phyloP scores from a whole-genome alignment of 1,140 invertebrate species.

The Danaus plexippus region DNA sequence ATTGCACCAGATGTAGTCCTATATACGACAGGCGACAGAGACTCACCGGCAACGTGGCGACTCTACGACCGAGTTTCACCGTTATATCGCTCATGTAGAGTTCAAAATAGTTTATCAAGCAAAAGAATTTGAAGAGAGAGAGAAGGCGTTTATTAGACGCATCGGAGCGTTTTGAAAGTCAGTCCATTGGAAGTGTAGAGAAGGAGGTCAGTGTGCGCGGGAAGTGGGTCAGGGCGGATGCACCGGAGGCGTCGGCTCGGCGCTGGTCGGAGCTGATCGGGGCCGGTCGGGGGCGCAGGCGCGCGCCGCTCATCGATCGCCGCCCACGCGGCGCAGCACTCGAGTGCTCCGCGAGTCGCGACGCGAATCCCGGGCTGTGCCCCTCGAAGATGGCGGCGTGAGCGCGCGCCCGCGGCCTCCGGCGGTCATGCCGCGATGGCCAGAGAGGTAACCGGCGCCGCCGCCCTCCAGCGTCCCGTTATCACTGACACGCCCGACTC shows the following conservation, averaged over 20 bases:
- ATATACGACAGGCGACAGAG: conserved; percentile 9
- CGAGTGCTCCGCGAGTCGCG: conserved; percentile 51
- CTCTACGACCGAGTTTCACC: conserved; percentile 14
- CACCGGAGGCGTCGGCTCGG: conserved; percentile 35
- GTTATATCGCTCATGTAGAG: conserved; percentile 17
- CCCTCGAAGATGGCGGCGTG: conserved; percentile 65
- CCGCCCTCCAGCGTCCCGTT: conserved; percentile 41
- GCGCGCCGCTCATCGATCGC: conserved; percentile 52
- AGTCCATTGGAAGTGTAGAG: conserved; percentile 34
- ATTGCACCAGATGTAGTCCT: conserved; percentile 41
- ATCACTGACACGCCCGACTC: conserved; percentile 40
- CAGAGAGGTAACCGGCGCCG: conserved; percentile 67
- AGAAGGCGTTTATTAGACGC: conserved; percentile 25
- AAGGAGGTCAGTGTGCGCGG: conserved; percentile 61
- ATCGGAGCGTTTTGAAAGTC: conserved; percentile 36
- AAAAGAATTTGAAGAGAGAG: conserved; percentile 14
- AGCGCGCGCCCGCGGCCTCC: conserved; percentile 66
- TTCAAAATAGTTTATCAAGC: conserved; percentile 19
- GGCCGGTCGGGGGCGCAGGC: conserved; percentile 44
- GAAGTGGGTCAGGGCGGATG: conserved; percentile 60
- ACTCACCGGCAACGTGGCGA: conserved; percentile 2
- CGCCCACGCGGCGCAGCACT: conserved; percentile 59
- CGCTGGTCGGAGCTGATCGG: conserved; percentile 29
- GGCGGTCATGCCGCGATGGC: conserved; percentile 72
- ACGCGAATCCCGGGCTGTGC: conserved; percentile 57